A percentile compares a stretch with the other conserved stretches of the same genome.
Evolutionary conservation across 2,888 invertebrate genomes (phyloP).

Genomic region (Drosophila paracracens): DNA sequence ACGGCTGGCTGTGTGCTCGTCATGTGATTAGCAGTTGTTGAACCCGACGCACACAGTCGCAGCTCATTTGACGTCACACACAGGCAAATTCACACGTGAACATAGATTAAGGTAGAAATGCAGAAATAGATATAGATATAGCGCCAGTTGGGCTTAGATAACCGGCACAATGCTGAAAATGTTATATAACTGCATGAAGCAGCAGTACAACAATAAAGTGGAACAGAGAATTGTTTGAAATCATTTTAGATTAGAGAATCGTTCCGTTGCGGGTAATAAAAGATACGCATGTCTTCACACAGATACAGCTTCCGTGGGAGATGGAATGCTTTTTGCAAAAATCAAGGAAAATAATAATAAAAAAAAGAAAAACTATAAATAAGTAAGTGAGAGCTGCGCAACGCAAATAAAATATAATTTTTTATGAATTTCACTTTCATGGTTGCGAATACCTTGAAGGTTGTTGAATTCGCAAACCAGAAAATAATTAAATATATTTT

Average conservation of each 20-base stretch:
- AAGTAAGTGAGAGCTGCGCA: constrained; percentile 25
- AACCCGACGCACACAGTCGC: constrained; percentile 55
- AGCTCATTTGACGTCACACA: constrained; percentile 49
- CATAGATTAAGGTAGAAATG: constrained; percentile 16
- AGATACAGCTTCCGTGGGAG: constrained; percentile 12
- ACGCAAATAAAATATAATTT: constrained; percentile 44
- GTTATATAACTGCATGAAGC: constrained; percentile 62
- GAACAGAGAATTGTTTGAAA: constrained; percentile 12
- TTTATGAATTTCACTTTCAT: constrained; percentile 60
- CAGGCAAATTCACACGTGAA: constrained; percentile 48
- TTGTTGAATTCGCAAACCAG: constrained; percentile 5
- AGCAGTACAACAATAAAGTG: constrained; percentile 13
- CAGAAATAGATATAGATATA: constrained; percentile 16
- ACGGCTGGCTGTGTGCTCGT: constrained; percentile 21
- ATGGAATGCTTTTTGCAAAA: constrained; percentile 27
- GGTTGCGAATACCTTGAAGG: constrained; percentile 22
- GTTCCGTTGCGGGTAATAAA: constrained; percentile 40
- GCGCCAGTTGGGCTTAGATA: constrained; percentile 52
- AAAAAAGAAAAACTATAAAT: constrained; percentile 57
- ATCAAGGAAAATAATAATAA: neutral
- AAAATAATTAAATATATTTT: constrained; percentile 16
- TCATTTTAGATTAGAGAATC: constrained; percentile 57
- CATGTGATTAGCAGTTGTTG: constrained; percentile 78
- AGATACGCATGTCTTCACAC: constrained; percentile 46
- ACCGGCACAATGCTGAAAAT: constrained; percentile 19